Conservation (phyloP, 2,888 invertebrate species). For the Pandemis cinnamomeana region DNA sequence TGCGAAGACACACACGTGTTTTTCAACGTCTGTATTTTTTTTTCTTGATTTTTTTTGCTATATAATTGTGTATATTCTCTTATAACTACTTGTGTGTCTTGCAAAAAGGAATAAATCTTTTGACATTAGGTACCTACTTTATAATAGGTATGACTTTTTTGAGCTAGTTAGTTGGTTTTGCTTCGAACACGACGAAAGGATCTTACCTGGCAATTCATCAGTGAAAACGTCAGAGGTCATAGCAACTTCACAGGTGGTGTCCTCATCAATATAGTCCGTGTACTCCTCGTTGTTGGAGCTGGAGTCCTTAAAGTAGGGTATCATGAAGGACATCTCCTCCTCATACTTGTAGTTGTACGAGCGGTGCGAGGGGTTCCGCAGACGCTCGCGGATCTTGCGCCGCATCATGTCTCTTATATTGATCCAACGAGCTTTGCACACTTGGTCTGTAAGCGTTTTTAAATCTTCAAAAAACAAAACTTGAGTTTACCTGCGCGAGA, state of each 20-base stretch:
- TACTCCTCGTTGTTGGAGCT: slow-evolving; percentile 55
- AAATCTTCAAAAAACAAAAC: no score
- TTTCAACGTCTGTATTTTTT: no score
- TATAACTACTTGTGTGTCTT: no score
- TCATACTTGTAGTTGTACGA: slow-evolving; percentile 74
- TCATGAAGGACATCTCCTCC: slow-evolving; percentile 68
- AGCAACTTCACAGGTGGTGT: slow-evolving; percentile 55
- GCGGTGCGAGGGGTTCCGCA: slow-evolving; percentile 59
- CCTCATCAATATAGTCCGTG: slow-evolving; percentile 59
- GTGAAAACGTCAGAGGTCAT: slow-evolving; percentile 60
- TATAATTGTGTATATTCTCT: no score
- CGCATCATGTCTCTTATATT: slow-evolving; percentile 79
- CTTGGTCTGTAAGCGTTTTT: slow-evolving; percentile 54
- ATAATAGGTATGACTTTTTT: no score
- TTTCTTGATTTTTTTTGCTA: no score
- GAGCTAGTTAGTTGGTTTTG: no score
- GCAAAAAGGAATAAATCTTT: no score
- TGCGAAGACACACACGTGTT: no score
- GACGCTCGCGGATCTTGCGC: slow-evolving; percentile 63
- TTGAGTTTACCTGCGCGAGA: no score
- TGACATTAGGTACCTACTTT: no score
- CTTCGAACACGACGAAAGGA: no score
- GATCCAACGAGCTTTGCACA: slow-evolving; percentile 74
- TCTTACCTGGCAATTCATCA: slow-evolving; percentile 42
- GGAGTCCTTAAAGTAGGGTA: slow-evolving; percentile 66